A percentile compares a stretch with the other conserved stretches of the same genome.
These are phyloP conservation scores for Malurus cyaneus DNA, from an alignment of 2,113 vertebrate species.

Conservation along the genomic window DNA sequence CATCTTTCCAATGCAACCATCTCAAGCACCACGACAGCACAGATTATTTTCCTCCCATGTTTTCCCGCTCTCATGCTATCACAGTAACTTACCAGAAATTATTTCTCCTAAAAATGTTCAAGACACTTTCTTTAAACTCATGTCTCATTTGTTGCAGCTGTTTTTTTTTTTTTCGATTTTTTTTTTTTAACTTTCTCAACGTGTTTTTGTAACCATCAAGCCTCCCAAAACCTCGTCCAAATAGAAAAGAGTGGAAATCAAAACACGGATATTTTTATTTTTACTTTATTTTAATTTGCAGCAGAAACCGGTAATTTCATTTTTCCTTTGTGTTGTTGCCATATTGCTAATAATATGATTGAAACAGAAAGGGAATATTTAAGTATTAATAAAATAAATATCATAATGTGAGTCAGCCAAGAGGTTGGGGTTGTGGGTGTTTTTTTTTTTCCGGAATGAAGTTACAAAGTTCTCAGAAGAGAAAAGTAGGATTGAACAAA, in stretches of 20 bases:
- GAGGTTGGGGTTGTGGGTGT: neutral
- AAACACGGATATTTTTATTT: neutral
- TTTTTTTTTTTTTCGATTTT: no score
- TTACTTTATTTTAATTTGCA: neutral
- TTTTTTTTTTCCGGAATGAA: neutral
- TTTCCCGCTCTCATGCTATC: neutral
- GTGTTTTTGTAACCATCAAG: neutral
- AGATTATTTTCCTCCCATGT: neutral
- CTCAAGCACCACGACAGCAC: neutral
- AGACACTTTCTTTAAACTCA: neutral
- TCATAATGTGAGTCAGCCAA: neutral
- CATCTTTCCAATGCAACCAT: neutral
- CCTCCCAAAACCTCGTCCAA: neutral
- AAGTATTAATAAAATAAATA: neutral
- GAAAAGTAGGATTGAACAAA: neutral
- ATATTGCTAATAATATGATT: neutral
- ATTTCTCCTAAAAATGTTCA: neutral
- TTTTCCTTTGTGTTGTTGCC: conserved; percentile 18
- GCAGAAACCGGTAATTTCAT: neutral
- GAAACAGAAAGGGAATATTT: neutral
- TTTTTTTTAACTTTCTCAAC: neutral
- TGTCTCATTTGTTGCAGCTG: neutral
- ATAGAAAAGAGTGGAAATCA: neutral
- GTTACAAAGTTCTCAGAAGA: neutral
- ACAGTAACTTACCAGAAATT: neutral